These are phyloP conservation scores for Alviniconcha strummeri DNA, from an alignment of 2,888 invertebrate species.

Conservation along the genomic window DNA sequence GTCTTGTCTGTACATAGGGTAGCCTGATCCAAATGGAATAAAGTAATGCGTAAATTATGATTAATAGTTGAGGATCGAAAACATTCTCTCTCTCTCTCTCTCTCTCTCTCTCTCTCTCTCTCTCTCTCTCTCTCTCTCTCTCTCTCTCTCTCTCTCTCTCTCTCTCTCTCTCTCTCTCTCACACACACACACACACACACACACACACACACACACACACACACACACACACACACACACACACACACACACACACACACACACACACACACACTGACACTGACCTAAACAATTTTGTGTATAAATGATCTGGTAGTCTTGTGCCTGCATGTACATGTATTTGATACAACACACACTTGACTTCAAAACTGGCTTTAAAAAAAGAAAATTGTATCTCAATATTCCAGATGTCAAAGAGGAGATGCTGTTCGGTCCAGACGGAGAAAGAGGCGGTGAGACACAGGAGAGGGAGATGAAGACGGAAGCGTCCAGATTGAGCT, in stretches of 20 bases:
- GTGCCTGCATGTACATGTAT: too few relatives aligned
- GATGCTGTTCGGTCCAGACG: not conserved
- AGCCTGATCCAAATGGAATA: too few relatives aligned
- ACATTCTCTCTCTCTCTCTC: not conserved
- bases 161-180: not conserved
- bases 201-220: not conserved
- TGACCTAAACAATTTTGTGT: not conserved
- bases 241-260: conserved; percentile 21
- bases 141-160: conserved; percentile 5
- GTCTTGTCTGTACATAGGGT: too few relatives aligned
- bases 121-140: conserved; percentile 18
- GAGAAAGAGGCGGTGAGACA: not conserved
- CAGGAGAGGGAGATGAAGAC: not conserved
- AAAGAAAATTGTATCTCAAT: too few relatives aligned
- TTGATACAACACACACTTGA: too few relatives aligned
- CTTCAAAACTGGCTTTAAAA: too few relatives aligned
- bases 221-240: conserved; percentile 9
- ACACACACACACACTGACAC: conserved; percentile 21
- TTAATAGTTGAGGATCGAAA: too few relatives aligned
- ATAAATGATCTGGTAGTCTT: too few relatives aligned
- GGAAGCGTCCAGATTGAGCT: not conserved
- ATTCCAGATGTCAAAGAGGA: conserved; percentile 18
- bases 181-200: not conserved
- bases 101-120: not conserved
- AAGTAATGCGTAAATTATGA: too few relatives aligned